A percentile compares a stretch with the other conserved stretches of the same genome.
Evolutionary conservation across 92 coral and sea anemone genomes (phyloP).

Genomic region (Zoanthus sociatus): DNA sequence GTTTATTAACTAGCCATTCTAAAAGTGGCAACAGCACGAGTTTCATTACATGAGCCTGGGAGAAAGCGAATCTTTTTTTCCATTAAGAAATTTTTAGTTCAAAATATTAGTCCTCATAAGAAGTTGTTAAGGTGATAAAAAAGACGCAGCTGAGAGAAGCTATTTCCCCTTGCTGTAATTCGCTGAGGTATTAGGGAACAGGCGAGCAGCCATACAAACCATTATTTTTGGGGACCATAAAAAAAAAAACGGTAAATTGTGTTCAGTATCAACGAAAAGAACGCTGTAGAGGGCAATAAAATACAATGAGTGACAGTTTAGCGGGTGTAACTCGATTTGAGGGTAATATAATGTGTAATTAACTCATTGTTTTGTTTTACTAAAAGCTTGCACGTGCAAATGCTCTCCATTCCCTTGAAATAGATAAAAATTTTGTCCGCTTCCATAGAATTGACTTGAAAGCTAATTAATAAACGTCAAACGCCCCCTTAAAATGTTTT

Average conservation of each 20-base stretch:
- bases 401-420: slow-evolving; percentile 54
- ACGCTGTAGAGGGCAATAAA: background rate
- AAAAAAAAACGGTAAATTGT: background rate
- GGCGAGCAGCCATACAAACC: no score
- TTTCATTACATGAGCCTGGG: no score
- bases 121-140: no score
- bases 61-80: no score
- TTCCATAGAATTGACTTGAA: slow-evolving; percentile 54
- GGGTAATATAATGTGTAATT: slow-evolving; percentile 12
- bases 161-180: no score
- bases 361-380: slow-evolving; percentile 12
- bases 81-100: no score
- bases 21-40: no score
- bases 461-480: slow-evolving; percentile 61
- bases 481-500: slow-evolving; percentile 56
- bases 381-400: slow-evolving; percentile 56
- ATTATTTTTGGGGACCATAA: no score
- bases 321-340: background rate
- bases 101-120: no score
- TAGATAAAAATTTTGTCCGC: slow-evolving; percentile 45
- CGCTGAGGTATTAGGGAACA: no score
- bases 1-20: no score
- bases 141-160: no score
- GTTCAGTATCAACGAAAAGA: background rate
- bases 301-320: slow-evolving; percentile 9